Conservation (phyloP, 2,888 invertebrate species). For the Erynnis tages region DNA sequence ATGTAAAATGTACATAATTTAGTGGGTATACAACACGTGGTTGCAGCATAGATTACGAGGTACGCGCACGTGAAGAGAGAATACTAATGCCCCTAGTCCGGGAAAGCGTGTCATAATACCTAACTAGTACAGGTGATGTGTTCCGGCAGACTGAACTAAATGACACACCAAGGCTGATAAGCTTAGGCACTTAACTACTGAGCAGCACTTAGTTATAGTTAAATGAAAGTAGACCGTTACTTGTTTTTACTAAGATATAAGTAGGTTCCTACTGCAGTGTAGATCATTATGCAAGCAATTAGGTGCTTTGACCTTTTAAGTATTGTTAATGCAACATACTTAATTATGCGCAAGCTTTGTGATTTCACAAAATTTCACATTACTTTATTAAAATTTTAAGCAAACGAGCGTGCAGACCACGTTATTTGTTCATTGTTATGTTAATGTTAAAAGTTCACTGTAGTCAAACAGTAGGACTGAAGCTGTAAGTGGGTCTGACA, state of each 20-base stretch:
- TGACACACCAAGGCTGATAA: slow-evolving; percentile 34
- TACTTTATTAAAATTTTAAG: too few relatives aligned
- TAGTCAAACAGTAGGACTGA: too few relatives aligned
- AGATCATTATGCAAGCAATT: neutral
- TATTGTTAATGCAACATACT: neutral
- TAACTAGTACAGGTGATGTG: slow-evolving; percentile 32
- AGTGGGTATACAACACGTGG: slow-evolving; percentile 10
- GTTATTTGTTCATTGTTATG: too few relatives aligned
- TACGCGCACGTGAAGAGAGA: slow-evolving; percentile 23
- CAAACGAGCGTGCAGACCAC: too few relatives aligned
- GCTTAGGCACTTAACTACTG: slow-evolving; percentile 6
- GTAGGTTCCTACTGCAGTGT: neutral
- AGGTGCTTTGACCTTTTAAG: too few relatives aligned
- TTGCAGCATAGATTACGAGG: slow-evolving; percentile 15
- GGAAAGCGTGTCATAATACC: slow-evolving; percentile 39
- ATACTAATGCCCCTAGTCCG: slow-evolving; percentile 34
- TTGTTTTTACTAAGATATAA: neutral
- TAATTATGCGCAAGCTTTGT: neutral
- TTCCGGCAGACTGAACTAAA: slow-evolving; percentile 40
- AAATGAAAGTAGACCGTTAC: slow-evolving; percentile 17
- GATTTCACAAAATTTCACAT: too few relatives aligned
- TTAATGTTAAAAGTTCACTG: too few relatives aligned
- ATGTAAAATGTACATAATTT: slow-evolving; percentile 13
- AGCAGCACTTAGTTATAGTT: neutral
- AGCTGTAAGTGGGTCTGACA: too few relatives aligned